phyloP scores from a whole-genome alignment of 2,113 vertebrate species.

The Miniopterus natalensis region DNA sequence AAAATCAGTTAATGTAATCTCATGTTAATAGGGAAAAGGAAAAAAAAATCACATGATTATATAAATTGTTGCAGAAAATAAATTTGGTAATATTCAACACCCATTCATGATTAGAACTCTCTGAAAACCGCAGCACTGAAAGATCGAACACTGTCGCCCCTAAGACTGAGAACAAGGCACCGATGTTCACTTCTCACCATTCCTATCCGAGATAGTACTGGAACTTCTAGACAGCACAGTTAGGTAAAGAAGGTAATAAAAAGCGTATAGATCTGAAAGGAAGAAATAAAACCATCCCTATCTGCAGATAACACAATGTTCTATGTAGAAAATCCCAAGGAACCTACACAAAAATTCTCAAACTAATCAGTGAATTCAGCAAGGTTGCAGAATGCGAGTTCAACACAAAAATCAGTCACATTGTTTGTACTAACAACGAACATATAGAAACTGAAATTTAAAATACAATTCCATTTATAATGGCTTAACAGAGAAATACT shows the following conservation, averaged over 20 bases:
- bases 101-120: neutral
- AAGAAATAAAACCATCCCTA: neutral
- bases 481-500: neutral
- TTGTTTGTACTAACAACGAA: neutral
- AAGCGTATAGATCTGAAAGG: neutral
- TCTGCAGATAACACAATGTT: neutral
- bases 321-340: neutral
- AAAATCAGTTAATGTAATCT: neutral
- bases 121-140: neutral
- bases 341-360: neutral
- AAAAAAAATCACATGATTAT: neutral
- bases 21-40: neutral
- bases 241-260: neutral
- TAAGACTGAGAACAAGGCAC: neutral
- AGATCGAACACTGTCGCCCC: neutral
- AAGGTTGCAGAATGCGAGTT: neutral
- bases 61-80: neutral
- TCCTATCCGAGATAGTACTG: neutral
- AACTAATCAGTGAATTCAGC: neutral
- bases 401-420: neutral
- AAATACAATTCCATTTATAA: neutral
- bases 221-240: neutral
- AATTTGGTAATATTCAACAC: neutral
- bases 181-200: neutral
- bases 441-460: neutral